Evolutionary conservation across 2,797 vertebrate genomes (phyloP).

Genomic region (Tenualosa ilisha): DNA sequence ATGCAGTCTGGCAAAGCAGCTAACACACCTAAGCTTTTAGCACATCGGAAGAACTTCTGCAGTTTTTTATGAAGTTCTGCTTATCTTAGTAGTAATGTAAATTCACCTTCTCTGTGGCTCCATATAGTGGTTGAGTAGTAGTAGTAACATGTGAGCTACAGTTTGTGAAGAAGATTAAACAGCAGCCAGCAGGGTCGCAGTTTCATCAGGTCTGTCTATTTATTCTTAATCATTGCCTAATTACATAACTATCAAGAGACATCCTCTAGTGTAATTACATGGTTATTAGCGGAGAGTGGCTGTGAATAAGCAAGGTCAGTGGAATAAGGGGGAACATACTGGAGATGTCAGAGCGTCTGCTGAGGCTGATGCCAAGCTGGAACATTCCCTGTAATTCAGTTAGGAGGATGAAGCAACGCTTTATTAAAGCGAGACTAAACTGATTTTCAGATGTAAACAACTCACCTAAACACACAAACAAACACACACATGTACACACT

Average conservation of each 20-base stretch:
- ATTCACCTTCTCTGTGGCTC: neutral
- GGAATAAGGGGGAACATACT: neutral
- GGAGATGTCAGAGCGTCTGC: neutral
- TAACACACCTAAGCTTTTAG: neutral
- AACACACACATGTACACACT: neutral
- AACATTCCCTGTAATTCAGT: neutral
- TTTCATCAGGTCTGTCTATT: conserved; percentile 5
- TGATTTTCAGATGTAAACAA: neutral
- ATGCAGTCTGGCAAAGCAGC: neutral
- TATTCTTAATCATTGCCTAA: neutral
- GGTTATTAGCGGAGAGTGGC: neutral
- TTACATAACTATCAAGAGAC: neutral
- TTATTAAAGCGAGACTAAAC: conserved; percentile 2
- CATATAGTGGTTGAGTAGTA: neutral
- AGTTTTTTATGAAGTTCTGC: neutral
- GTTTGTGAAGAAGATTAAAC: neutral
- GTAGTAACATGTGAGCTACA: neutral
- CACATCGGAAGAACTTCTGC: neutral
- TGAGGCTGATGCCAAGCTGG: neutral
- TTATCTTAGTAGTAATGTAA: neutral
- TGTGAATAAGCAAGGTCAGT: conserved; percentile 1
- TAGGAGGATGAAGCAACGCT: neutral
- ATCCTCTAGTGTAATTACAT: conserved; percentile 1
- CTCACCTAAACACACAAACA: neutral
- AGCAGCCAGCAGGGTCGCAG: neutral